A percentile compares a stretch with the other conserved stretches of the same genome.
Evolutionary conservation across 2,113 vertebrate species (phyloP).

Genomic region (Centropristis striata): DNA sequence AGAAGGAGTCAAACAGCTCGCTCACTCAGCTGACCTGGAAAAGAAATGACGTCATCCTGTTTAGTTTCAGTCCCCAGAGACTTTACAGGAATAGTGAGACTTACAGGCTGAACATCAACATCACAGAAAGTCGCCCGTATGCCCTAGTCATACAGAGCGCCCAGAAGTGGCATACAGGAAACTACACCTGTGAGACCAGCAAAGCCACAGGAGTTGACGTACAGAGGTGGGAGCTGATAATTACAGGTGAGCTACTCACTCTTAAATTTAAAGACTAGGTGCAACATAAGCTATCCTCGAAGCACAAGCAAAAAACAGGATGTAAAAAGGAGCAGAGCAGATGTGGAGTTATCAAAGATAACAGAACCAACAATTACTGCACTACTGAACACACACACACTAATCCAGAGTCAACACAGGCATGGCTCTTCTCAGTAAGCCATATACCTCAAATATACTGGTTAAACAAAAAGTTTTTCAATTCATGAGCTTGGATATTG

Average conservation of each 20-base stretch:
- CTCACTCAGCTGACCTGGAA: slow-evolving; percentile 24
- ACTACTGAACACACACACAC: background rate
- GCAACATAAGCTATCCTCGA: background rate
- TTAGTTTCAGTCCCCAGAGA: fast-evolving
- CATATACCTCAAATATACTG: background rate
- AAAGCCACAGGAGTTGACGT: fast-evolving
- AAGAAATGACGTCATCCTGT: background rate
- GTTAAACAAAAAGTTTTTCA: background rate
- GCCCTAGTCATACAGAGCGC: slow-evolving; percentile 40
- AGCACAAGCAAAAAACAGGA: background rate
- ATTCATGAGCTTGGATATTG: background rate
- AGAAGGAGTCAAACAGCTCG: fast-evolving
- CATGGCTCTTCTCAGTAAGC: background rate
- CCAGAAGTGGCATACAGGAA: slow-evolving; percentile 50
- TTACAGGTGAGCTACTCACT: slow-evolving; percentile 57
- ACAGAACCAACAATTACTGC: background rate
- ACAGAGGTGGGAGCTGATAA: slow-evolving; percentile 35
- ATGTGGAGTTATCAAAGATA: background rate
- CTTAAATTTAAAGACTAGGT: background rate
- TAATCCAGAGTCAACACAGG: background rate
- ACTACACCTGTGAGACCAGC: slow-evolving; percentile 54
- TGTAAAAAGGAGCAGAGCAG: background rate
- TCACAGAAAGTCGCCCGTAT: background rate
- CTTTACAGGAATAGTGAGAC: fast-evolving
- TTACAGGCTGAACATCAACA: fast-evolving